phyloP scores from a whole-genome alignment of 1,140 invertebrate genomes.

The Kradibia gibbosae region DNA sequence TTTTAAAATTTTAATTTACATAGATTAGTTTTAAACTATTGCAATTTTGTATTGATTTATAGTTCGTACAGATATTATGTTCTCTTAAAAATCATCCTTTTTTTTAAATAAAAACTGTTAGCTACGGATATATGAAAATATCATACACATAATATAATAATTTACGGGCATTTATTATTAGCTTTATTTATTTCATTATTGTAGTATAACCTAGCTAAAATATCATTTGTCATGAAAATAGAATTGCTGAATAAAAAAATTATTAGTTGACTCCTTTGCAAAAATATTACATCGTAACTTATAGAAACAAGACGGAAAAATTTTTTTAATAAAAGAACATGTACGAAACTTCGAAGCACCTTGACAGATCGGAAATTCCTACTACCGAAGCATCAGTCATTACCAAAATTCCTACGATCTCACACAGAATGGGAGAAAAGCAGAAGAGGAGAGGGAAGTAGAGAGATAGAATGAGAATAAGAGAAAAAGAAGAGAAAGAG shows the following conservation, averaged over 20 bases:
- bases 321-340: background rate
- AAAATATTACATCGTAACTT: slow-evolving; percentile 40
- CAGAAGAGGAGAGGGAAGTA: background rate
- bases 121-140: too few relatives aligned
- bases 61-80: too few relatives aligned
- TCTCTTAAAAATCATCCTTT: too few relatives aligned
- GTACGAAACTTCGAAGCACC: slow-evolving; percentile 4
- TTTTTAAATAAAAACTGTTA: too few relatives aligned
- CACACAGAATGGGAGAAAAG: background rate
- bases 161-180: too few relatives aligned
- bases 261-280: slow-evolving; percentile 1
- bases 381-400: slow-evolving; percentile 43
- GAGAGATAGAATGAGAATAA: background rate
- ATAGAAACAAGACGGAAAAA: slow-evolving; percentile 36
- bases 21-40: too few relatives aligned
- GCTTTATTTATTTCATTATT: too few relatives aligned
- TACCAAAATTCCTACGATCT: slow-evolving; percentile 45
- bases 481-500: background rate
- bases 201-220: background rate
- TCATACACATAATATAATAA: too few relatives aligned
- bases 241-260: slow-evolving; percentile 25
- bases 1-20: too few relatives aligned
- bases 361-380: slow-evolving; percentile 46
- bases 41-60: too few relatives aligned
- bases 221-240: slow-evolving; percentile 3